Evolutionary conservation across 2,797 vertebrate species (phyloP), one percentile per base, ranked within the genome.

Genomic region (Adelosebastes latens): DNA sequence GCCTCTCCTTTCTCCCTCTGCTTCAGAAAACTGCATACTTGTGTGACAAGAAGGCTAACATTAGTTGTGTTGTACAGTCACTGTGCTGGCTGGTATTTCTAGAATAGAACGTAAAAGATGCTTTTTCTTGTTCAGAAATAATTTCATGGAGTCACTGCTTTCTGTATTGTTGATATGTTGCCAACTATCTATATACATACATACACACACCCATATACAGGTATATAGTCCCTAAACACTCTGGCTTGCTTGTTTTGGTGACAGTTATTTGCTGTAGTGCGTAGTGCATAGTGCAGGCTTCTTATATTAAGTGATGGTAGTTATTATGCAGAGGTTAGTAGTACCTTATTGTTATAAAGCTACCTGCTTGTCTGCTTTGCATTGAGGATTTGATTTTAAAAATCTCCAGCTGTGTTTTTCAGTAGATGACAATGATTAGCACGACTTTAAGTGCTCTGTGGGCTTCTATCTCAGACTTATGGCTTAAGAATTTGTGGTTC

Each of bases 341-440:
- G 27, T 25, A 31, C 11, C 22, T 25, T 74, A 18, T 49, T 72
- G 32, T 66, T 20, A 14, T 53, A 32, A 42, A 9, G 22, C n/a
- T 36, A 34, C 39, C 32, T 59, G 16, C 55, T 55, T 49, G 7
- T 55, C 52, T 71, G 18, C 66, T 71, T 74, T 58, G 64, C 32
- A 67, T 42, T 52, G 46, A 72, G 22, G 58, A 63, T 14, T 75
- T 8, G n/a, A 22, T 72, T 58, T 80, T 6, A 16, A 18, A 72
- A 58, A 58, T 69, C 10, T 72, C 8, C 12, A 39, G 46, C 16
- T 69, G 22, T 27, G n/a, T 69, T 32, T 69, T 73, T 46, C 31
- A 55, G 72, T 83, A 25, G 16, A 68, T 83, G 58, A 29, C 75
- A 73, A 66, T 79, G 53, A 83, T 79, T 62, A 66, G 31, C 24